Evolutionary conservation across 2,797 vertebrate species (phyloP), one percentile per base, ranked within the genome.

Genomic region (Lepidocolaptes lacrymiger): DNA sequence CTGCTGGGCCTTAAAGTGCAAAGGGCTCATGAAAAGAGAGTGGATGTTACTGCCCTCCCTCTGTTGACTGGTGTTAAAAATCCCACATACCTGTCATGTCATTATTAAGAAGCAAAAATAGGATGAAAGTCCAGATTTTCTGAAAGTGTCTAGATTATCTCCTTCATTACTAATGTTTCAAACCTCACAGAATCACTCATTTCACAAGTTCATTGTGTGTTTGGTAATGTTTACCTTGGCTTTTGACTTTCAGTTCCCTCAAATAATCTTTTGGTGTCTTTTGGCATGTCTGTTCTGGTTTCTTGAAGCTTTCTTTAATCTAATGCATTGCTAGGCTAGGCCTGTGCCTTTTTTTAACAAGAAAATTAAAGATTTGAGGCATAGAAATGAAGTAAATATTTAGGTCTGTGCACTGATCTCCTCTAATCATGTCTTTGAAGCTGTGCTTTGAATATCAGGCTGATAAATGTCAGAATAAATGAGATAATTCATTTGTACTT

Each of bases 381-480:
- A 88, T 64, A 68, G 81, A 93, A 91, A 88, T 96, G 68, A 96
- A 89, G 75, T 96, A 96, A 97, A 95, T 96, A 95, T 95, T 96
- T 96, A 92, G 75, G 61, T 48, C 44, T 79, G 61, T 37, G 34
- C 3, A 1, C 72, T 92, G 78, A 91, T 96, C 81, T 93, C 46
- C 64, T 91, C 43, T 96, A 80, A 92, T 94, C 61, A 30, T 20
- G 86, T 54, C 78, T 97, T 96, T 96, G 94, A 96, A 96, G 93
- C 86, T 85, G 64, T 77, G 58, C 86, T 94, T 94, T 96, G 94
- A 93, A 55, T 92, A 91, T 87, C 41, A 55, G 73, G 75, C 91
- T 80, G 91, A 94, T 93, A 96, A 95, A 96, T 89, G 91, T 90
- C 93, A 96, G 86, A 41, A 80, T 85, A 95, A 89, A 94, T 80